phyloP scores from a whole-genome alignment of 2,797 vertebrate genomes.

The Enteromius mattozi region DNA sequence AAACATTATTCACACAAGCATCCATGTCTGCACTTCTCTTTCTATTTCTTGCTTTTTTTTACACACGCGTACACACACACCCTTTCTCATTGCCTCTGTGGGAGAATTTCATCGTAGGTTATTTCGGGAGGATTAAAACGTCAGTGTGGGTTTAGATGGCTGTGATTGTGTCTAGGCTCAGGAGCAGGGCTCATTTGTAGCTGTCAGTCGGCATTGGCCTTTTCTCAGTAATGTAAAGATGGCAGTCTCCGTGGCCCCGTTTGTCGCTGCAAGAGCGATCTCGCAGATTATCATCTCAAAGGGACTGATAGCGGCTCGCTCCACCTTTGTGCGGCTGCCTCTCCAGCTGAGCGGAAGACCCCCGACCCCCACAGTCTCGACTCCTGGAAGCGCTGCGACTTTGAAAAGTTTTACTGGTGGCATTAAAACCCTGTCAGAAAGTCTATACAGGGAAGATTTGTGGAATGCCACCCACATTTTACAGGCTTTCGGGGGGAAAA shows the following conservation, averaged over 20 bases:
- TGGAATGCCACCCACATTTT: slow-evolving; percentile 33
- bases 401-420: slow-evolving; percentile 60
- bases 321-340: slow-evolving; percentile 71
- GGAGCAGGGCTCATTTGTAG: slow-evolving; percentile 70
- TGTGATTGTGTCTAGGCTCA: slow-evolving; percentile 59
- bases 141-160: slow-evolving; percentile 68
- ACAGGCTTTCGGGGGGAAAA: slow-evolving; percentile 20
- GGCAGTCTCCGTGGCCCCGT: slow-evolving; percentile 46
- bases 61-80: slow-evolving; percentile 22
- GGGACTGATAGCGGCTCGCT: slow-evolving; percentile 66
- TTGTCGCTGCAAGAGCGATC: slow-evolving; percentile 53
- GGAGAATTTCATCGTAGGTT: slow-evolving; percentile 66
- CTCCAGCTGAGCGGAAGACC: slow-evolving; percentile 66
- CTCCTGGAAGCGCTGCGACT: slow-evolving; percentile 58
- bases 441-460: slow-evolving; percentile 33
- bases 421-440: slow-evolving; percentile 54
- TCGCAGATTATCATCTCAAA: slow-evolving; percentile 73
- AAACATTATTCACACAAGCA: slow-evolving; percentile 1
- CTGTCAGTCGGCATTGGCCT: slow-evolving; percentile 68
- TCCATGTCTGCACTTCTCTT: background rate
- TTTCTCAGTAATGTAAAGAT: slow-evolving; percentile 63
- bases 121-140: slow-evolving; percentile 69
- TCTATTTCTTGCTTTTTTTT: slow-evolving; percentile 25
- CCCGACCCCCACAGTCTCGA: slow-evolving; percentile 13
- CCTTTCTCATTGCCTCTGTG: slow-evolving; percentile 45